These are phyloP conservation scores for Heliconius hewitsoni DNA, from an alignment of 1,140 invertebrate species.

Conservation along the genomic window DNA sequence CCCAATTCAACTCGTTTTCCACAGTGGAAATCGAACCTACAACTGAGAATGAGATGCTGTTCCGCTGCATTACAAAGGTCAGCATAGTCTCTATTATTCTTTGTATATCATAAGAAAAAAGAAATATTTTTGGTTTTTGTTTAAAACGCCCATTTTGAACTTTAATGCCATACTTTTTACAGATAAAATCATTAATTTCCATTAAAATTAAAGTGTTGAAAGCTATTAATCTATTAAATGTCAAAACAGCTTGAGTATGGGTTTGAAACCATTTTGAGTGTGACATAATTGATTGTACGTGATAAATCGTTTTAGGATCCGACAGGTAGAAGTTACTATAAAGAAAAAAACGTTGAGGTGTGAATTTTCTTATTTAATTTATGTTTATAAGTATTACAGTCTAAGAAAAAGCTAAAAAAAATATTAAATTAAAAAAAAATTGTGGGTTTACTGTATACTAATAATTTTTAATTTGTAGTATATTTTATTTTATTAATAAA, in stretches of 20 bases:
- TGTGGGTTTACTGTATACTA: no score
- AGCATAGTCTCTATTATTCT: no score
- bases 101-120: no score
- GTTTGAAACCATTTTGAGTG: background rate
- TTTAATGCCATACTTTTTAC: background rate
- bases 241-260: background rate
- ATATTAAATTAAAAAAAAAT: no score
- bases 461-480: no score
- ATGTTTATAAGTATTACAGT: background rate
- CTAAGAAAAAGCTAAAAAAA: background rate
- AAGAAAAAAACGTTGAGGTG: background rate
- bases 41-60: no score
- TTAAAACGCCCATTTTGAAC: no score
- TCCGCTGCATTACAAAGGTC: no score
- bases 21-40: no score
- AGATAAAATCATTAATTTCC: constrained; percentile 6
- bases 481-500: no score
- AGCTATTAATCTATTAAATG: constrained; percentile 6
- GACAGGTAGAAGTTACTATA: background rate
- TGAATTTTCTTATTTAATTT: background rate
- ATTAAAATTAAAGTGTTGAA: constrained; percentile 3
- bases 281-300: constrained; percentile 3
- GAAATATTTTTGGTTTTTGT: no score
- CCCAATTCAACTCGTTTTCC: no score
- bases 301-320: background rate